These are phyloP conservation scores for Euura lappo DNA, from an alignment of 1,140 invertebrate genomes.

Conservation along the genomic window DNA sequence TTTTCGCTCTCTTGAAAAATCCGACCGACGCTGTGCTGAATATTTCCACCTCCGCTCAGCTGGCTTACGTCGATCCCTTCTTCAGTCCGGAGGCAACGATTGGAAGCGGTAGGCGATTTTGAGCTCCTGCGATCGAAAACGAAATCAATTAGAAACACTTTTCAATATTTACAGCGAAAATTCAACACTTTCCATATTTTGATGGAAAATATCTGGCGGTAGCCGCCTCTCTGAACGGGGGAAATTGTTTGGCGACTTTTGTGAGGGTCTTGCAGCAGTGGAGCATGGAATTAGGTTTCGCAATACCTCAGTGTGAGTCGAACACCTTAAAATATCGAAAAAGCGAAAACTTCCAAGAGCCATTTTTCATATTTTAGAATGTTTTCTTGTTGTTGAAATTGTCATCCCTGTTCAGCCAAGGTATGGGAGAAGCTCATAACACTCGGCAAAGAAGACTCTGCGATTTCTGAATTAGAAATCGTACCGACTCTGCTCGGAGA, in stretches of 20 bases:
- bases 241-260: conserved; percentile 84
- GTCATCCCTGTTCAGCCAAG: conserved; percentile 62
- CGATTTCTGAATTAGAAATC: conserved; percentile 65
- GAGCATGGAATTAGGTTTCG: conserved; percentile 77
- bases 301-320: conserved; percentile 71
- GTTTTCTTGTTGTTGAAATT: conserved; percentile 23
- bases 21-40: conserved; percentile 79
- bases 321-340: conserved; percentile 11
- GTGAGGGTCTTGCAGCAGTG: conserved; percentile 84
- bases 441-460: conserved; percentile 63
- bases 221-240: conserved; percentile 87
- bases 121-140: no score
- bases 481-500: conserved; percentile 80
- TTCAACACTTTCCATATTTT: conserved; percentile 85
- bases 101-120: conserved; percentile 19
- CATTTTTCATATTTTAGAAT: background rate
- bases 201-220: conserved; percentile 77
- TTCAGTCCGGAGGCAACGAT: conserved; percentile 33
- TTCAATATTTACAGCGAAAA: conserved; percentile 38
- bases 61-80: conserved; percentile 70
- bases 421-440: conserved; percentile 79
- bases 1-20: conserved; percentile 74
- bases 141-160: background rate
- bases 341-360: background rate
- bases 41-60: conserved; percentile 87